Base-by-base conservation (phyloP, 2,888 invertebrate species). In the Stegana nigrithorax region DNA sequence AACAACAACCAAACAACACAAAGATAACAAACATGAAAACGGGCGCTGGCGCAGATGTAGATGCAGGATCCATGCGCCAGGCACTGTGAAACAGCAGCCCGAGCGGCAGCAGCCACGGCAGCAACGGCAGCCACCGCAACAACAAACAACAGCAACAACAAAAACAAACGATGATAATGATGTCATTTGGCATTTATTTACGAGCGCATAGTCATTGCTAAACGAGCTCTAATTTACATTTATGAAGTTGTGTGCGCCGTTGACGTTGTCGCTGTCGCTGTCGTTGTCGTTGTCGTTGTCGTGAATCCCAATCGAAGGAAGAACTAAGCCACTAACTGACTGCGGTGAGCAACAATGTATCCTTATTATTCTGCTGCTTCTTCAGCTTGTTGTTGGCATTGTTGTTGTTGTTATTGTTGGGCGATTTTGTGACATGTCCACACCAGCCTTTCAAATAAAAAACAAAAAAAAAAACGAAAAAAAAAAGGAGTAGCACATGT, bases 221-320 rank as follows among this genome's bases (percentile, higher is more conserved):
- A 82, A 83, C 81, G 81, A 82, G 81, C 77, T 82, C 82, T 83
- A 82, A 82, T 82, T 83, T 82, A 83, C 82, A 82, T 82, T 83
- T 82, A 82, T 82, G 81, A 82, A 83, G 82, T 81, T 82, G 83
- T 83, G 81, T 73, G n/a, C 75, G 75, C 77, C 73, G n/a, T n/a
- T n/a, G n/a, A n/a, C n/a, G n/a, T n/a, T n/a, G n/a, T n/a, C n/a
- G n/a, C n/a, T n/a, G n/a, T n/a, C n/a, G n/a, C n/a, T n/a, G n/a
- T n/a, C n/a, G n/a, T n/a, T n/a, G n/a, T n/a, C n/a, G n/a, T n/a
- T n/a, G n/a, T n/a, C n/a, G n/a, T n/a, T n/a, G n/a, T n/a, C n/a
- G n/a, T n/a, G n/a, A n/a, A n/a, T n/a, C n/a, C n/a, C n/a, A n/a
- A n/a, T n/a, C n/a, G n/a, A n/a, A n/a, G n/a, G n/a, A n/a, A n/a